Conservation (phyloP, 53 echinoderm and acorn worm genomes). For the Holothuria scabra region DNA sequence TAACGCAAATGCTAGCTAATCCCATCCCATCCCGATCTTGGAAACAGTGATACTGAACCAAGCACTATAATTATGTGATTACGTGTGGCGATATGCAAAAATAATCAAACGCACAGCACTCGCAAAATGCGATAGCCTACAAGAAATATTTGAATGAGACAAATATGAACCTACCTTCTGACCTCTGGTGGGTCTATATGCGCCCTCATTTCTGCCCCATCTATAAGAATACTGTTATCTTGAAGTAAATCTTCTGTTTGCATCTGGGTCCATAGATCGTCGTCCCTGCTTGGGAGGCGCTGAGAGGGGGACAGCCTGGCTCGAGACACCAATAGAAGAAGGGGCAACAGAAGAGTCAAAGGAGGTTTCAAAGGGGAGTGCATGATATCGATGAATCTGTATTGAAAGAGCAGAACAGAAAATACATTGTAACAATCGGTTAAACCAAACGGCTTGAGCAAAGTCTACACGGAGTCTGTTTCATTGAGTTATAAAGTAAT, state of each 20-base stretch:
- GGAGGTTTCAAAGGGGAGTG: slow-evolving; percentile 70
- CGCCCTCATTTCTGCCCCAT: slow-evolving; percentile 86
- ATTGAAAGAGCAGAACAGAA: neutral
- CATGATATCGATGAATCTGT: slow-evolving; percentile 51
- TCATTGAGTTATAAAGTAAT: too few species aligned
- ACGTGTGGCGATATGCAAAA: too few species aligned
- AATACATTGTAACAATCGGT: too few species aligned
- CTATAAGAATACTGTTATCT: slow-evolving; percentile 80
- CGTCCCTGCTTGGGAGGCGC: slow-evolving; percentile 79
- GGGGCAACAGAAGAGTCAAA: slow-evolving; percentile 68
- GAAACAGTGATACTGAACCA: too few species aligned
- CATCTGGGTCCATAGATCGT: slow-evolving; percentile 62
- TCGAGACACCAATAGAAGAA: slow-evolving; percentile 70
- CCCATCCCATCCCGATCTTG: too few species aligned
- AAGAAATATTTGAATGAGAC: neutral
- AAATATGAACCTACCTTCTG: slow-evolving; percentile 68
- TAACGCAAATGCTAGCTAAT: too few species aligned
- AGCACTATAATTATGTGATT: too few species aligned
- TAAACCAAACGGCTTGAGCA: too few species aligned
- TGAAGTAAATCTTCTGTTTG: slow-evolving; percentile 73
- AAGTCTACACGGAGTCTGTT: too few species aligned
- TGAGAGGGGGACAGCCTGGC: slow-evolving; percentile 80
- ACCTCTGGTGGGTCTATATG: slow-evolving; percentile 62
- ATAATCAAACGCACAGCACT: too few species aligned
- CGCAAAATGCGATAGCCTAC: neutral